These are phyloP conservation scores for Halcyon chelicuti DNA, from an alignment of 2,797 vertebrate genomes.

Conservation along the genomic window DNA sequence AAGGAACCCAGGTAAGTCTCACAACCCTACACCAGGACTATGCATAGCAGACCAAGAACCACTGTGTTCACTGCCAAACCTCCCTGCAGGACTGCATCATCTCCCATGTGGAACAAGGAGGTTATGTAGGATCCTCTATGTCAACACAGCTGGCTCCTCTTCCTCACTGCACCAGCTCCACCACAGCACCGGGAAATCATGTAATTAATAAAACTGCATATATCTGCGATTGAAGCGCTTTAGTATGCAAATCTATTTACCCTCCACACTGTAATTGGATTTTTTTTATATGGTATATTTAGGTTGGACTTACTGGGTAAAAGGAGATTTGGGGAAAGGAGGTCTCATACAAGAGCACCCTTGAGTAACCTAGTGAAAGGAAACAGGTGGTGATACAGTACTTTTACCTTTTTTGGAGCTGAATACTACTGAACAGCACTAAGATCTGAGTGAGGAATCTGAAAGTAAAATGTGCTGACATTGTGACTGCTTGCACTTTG, in stretches of 20 bases:
- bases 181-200: neutral
- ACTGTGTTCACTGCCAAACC: accelerated
- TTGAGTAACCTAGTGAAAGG: neutral
- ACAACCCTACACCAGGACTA: neutral
- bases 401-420: neutral
- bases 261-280: neutral
- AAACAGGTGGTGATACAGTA: neutral
- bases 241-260: neutral
- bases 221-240: neutral
- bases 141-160: neutral
- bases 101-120: accelerated
- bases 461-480: neutral
- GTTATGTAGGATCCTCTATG: neutral
- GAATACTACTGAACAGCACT: neutral
- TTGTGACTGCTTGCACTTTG: neutral
- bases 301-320: neutral
- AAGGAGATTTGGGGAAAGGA: neutral
- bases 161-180: neutral
- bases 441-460: neutral
- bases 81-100: neutral
- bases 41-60: neutral
- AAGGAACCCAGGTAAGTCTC: neutral
- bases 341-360: neutral
- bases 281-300: neutral
- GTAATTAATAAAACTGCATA: neutral